phyloP scores from a whole-genome alignment of 1,140 invertebrate genomes.

The Melanaphis sacchari region DNA sequence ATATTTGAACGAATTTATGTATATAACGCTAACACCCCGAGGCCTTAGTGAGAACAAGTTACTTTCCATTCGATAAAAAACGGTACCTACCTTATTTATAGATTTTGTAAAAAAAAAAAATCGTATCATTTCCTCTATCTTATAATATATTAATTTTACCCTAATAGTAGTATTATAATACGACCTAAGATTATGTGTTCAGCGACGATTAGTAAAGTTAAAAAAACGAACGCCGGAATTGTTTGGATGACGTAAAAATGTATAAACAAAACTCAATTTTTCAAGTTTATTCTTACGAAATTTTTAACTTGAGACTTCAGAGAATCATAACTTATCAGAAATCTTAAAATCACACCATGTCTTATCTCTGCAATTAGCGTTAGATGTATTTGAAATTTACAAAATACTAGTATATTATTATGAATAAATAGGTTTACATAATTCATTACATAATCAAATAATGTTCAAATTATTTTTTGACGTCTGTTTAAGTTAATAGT shows the following conservation, averaged over 20 bases:
- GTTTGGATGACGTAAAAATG: not conserved
- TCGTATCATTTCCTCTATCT: not conserved
- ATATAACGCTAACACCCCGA: not conserved
- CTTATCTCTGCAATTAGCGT: no score
- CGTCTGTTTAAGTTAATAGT: no score
- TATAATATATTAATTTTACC: not conserved
- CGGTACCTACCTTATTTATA: not conserved
- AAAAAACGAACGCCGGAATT: not conserved
- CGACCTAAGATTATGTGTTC: not conserved
- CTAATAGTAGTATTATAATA: not conserved
- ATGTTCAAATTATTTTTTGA: no score
- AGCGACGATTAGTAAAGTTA: not conserved
- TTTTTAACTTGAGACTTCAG: not conserved
- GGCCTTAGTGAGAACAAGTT: not conserved
- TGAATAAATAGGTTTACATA: no score
- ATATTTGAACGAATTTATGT: not conserved
- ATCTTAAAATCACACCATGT: no score
- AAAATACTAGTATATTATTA: no score
- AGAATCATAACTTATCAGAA: not conserved
- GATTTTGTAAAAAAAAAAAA: not conserved
- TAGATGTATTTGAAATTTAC: no score
- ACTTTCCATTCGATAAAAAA: not conserved
- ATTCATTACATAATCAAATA: no score
- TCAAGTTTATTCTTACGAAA: not conserved
- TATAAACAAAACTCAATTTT: not conserved